Base-by-base conservation (phyloP, 2,113 vertebrate species). In the Centropus bengalensis region DNA sequence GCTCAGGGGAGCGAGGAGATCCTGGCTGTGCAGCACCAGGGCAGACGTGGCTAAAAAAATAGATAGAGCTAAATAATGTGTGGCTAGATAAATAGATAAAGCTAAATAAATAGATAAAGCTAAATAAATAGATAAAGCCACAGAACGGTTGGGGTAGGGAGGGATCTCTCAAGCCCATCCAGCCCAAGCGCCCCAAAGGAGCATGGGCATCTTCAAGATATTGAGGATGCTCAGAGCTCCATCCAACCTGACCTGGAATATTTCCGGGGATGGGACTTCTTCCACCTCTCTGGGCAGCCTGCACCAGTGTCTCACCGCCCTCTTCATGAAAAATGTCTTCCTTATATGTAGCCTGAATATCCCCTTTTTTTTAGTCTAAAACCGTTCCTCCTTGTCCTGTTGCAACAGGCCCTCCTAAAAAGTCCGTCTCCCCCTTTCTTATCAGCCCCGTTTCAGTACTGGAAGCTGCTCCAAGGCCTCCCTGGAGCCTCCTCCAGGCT, bases 231-330 rank as follows among this genome's bases (percentile, higher is more conserved):
- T 55, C 66, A 23, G 15, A 84, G 5, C 42, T n/a, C 9, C 0
- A 0, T 36, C 52, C 63, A 67, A 0, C 49, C 22, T 27, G 54
- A 3, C n/a, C 44, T 16, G 6, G 49, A 1, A 4, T 17, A 9
- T 4, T 33, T 3, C 47, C 47, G 73, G 64, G 47, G 47, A 63
- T 63, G 42, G 47, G 8, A 23, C 69, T 73, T 42, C 55, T 0
- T 11, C 55, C 23, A 9, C 24, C 30, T 60, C 30, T 6, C 79
- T 15, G 70, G n/a, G 40, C n/a, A 45, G 6, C 49, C 49, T 12
- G 14, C 1, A 8, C 10, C 51, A 30, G 59, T 1, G 60, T 1
- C 2, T 40, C 51, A 49, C 42, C 51, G 9, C 42, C 14, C 51
- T 5, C 42, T 9, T 1, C 0, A 1, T 3, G 11, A 28, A 3